Percentiles rank a stretch among this genome's conserved stretches.
Evolutionary conservation across 2,888 invertebrate genomes (phyloP).

Genomic region (Bhutanitis thaidina): DNA sequence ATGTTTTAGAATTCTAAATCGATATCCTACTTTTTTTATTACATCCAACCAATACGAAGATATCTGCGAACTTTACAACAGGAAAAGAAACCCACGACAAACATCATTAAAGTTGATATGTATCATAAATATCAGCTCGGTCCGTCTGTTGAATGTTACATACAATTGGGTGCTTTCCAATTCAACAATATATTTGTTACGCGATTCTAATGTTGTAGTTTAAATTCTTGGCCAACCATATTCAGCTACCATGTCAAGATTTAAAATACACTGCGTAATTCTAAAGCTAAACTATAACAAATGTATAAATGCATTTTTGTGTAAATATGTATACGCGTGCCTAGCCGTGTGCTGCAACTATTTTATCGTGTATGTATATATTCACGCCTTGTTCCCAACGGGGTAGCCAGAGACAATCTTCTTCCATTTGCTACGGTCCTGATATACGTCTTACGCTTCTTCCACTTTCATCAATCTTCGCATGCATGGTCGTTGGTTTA

Average conservation of each 20-base stretch:
- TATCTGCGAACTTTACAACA: conserved; percentile 6
- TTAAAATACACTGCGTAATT: conserved; percentile 2
- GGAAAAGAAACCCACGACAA: conserved; percentile 10
- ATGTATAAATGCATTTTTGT: not conserved
- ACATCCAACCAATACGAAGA: not conserved
- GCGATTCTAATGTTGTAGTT: conserved; percentile 14
- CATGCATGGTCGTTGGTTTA: too few species aligned
- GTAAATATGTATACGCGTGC: not conserved
- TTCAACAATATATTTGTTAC: not conserved
- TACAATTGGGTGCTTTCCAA: conserved; percentile 18
- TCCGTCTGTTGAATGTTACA: conserved; percentile 5
- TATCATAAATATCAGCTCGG: conserved; percentile 4
- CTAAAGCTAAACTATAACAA: not conserved
- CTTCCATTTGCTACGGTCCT: too few species aligned
- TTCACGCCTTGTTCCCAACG: too few species aligned
- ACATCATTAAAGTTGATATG: conserved; percentile 9
- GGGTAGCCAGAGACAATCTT: too few species aligned
- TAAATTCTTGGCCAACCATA: conserved; percentile 11
- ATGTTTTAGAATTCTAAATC: too few species aligned
- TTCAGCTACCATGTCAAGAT: not conserved
- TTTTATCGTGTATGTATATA: too few species aligned
- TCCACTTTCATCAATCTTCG: too few species aligned
- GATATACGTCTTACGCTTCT: too few species aligned
- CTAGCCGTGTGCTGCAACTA: too few species aligned
- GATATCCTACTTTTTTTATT: not conserved